These are phyloP conservation scores for Oryzias celebensis DNA, from an alignment of 2,113 vertebrate species.

Conservation along the genomic window DNA sequence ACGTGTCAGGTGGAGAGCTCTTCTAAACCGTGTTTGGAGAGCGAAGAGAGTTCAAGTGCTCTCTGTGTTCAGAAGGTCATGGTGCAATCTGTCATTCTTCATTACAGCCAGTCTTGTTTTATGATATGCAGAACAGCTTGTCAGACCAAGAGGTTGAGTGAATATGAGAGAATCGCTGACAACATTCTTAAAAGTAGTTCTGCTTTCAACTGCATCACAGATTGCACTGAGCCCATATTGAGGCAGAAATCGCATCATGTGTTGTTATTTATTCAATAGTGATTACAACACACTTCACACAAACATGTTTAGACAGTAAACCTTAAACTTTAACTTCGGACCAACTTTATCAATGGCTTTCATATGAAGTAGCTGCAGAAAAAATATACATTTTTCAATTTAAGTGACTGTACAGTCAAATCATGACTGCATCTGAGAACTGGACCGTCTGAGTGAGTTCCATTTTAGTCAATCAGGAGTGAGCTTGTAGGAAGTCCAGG, in stretches of 20 bases:
- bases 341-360: too few species aligned
- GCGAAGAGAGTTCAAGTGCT: slow-evolving; percentile 31
- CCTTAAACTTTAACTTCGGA: background rate
- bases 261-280: slow-evolving; percentile 28
- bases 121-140: slow-evolving; percentile 43
- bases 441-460: too few species aligned
- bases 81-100: slow-evolving; percentile 55
- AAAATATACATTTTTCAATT: too few species aligned
- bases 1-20: slow-evolving; percentile 39
- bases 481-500: too few species aligned
- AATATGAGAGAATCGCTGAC: slow-evolving; percentile 45
- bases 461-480: too few species aligned
- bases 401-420: too few species aligned
- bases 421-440: too few species aligned
- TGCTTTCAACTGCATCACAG: slow-evolving; percentile 36
- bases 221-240: slow-evolving; percentile 11
- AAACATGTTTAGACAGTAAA: slow-evolving; percentile 26
- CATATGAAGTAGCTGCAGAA: too few species aligned
- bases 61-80: slow-evolving; percentile 52
- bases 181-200: slow-evolving; percentile 40
- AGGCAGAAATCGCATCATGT: slow-evolving; percentile 12
- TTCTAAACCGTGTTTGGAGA: slow-evolving; percentile 40
- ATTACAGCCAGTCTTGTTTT: slow-evolving; percentile 44
- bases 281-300: background rate
- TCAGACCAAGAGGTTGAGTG: slow-evolving; percentile 25